Conservation (phyloP, 1,140 invertebrate species). For the Olivierus martensii region DNA sequence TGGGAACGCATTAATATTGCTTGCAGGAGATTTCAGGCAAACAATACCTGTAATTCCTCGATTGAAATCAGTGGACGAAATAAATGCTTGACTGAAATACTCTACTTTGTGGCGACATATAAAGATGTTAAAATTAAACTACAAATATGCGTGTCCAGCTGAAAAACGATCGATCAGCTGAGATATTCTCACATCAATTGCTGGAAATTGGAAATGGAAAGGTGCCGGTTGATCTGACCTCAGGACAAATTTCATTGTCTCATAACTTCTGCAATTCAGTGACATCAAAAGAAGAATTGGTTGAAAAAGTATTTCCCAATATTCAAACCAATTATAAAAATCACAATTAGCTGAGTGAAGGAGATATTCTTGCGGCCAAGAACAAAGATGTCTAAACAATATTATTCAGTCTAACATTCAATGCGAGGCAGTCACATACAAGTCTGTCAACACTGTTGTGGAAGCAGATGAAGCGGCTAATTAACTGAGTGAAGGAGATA, state of each 20-base stretch:
- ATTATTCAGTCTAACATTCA: slow-evolving; percentile 1
- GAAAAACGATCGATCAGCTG: too few relatives aligned
- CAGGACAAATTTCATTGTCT: neutral
- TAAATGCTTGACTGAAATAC: too few relatives aligned
- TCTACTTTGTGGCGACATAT: too few relatives aligned
- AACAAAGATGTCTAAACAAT: slow-evolving; percentile 5
- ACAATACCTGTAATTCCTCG: too few relatives aligned
- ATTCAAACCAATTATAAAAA: slow-evolving; percentile 22
- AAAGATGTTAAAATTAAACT: too few relatives aligned
- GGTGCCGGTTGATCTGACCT: neutral
- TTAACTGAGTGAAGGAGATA: slow-evolving; percentile 27
- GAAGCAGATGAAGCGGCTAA: slow-evolving; percentile 17
- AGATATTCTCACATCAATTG: neutral
- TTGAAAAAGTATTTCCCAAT: slow-evolving; percentile 20
- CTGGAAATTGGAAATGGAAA: neutral
- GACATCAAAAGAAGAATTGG: neutral
- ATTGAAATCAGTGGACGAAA: too few relatives aligned
- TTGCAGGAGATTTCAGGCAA: too few relatives aligned
- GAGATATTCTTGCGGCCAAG: slow-evolving; percentile 22
- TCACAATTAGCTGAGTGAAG: slow-evolving; percentile 25
- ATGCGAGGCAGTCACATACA: neutral
- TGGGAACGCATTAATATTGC: too few relatives aligned
- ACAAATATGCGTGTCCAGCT: too few relatives aligned
- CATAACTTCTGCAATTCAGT: neutral
- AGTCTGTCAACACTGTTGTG: neutral